Evolutionary conservation across 2,888 invertebrate genomes (phyloP).

Genomic region (Scaptomyza polygonia): DNA sequence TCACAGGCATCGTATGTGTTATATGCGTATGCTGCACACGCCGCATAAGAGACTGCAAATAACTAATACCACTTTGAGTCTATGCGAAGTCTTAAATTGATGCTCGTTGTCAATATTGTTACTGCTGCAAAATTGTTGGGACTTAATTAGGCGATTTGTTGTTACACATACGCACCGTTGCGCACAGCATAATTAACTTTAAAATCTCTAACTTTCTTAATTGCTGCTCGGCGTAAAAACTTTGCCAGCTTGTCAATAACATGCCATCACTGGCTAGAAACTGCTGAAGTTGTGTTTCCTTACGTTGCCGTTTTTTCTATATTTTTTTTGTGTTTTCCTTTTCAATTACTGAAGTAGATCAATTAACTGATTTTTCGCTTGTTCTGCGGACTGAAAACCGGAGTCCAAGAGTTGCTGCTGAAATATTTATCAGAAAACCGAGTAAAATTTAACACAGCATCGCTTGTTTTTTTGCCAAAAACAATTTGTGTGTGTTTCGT

Average conservation of each 20-base stretch:
- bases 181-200: conserved; percentile 52
- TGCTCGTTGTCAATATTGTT: conserved; percentile 9
- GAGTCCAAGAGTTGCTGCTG: conserved; percentile 21
- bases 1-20: conserved; percentile 32
- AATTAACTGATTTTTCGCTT: conserved; percentile 58
- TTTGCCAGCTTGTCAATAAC: conserved; percentile 27
- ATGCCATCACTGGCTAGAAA: conserved; percentile 17
- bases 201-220: conserved; percentile 26
- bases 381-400: conserved; percentile 16
- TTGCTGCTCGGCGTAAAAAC: conserved; percentile 6
- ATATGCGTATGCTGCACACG: conserved; percentile 25
- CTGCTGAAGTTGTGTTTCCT: conserved; percentile 22
- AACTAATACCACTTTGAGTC: conserved; percentile 23
- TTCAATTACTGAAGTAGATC: conserved; percentile 50
- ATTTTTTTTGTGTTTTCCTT: background rate
- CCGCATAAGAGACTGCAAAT: conserved; percentile 3
- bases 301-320: conserved; percentile 2
- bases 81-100: conserved; percentile 4
- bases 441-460: background rate
- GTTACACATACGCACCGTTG: conserved; percentile 66
- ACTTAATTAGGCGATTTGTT: conserved; percentile 64
- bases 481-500: conserved; percentile 12
- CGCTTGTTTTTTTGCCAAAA: conserved; percentile 14
- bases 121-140: conserved; percentile 19
- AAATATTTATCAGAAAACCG: conserved; percentile 16